These are phyloP conservation scores for Spea multiplicata DNA, from an alignment of 2,113 vertebrate genomes.

Conservation along the genomic window DNA sequence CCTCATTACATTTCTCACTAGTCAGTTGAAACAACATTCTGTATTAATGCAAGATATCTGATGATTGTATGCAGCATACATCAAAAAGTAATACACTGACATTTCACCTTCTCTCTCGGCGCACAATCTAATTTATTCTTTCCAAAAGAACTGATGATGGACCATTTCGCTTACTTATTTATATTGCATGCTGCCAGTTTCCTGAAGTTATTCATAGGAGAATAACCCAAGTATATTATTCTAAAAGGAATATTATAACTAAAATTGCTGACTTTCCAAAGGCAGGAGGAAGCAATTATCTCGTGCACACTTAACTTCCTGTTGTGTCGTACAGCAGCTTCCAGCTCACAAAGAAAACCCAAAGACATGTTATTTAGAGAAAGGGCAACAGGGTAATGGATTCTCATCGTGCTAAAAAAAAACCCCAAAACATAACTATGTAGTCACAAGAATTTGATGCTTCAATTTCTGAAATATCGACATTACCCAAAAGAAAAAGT, in stretches of 20 bases:
- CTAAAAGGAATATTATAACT: background rate
- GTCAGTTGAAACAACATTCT: slow-evolving; percentile 35
- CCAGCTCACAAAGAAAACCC: too few relatives aligned
- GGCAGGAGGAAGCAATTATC: too few relatives aligned
- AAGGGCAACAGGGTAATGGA: too few relatives aligned
- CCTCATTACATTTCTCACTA: slow-evolving; percentile 34
- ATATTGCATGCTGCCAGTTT: background rate
- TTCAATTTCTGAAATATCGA: too few relatives aligned
- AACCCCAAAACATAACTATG: too few relatives aligned
- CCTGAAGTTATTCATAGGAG: background rate
- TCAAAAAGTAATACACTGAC: slow-evolving; percentile 32
- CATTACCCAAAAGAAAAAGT: too few relatives aligned
- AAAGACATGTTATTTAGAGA: too few relatives aligned
- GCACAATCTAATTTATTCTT: slow-evolving; percentile 17
- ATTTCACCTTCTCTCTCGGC: slow-evolving; percentile 24
- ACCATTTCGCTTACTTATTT: slow-evolving; percentile 12
- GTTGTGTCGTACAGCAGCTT: too few relatives aligned
- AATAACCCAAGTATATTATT: background rate
- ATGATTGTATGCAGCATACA: slow-evolving; percentile 14
- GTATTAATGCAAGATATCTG: slow-evolving; percentile 20
- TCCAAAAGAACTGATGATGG: slow-evolving; percentile 1
- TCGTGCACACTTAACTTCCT: too few relatives aligned
- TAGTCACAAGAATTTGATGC: too few relatives aligned
- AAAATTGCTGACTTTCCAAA: background rate
- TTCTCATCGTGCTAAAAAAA: too few relatives aligned